phyloP scores from a whole-genome alignment of 1,140 invertebrate species.

The Pachypeltis micranthus region DNA sequence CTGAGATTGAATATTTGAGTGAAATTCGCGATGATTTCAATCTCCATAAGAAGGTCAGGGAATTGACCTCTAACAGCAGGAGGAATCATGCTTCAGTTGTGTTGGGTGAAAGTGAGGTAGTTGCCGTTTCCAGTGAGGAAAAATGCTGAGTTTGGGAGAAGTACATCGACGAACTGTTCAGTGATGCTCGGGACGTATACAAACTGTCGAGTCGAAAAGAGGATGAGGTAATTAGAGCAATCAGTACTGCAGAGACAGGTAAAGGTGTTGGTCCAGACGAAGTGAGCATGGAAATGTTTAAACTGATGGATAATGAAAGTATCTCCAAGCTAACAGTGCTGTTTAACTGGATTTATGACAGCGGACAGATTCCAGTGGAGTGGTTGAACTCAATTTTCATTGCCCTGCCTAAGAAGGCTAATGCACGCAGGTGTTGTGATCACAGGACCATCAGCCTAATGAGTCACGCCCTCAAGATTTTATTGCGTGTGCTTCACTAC shows the following conservation, averaged over 20 bases:
- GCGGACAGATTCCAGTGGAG: constrained; percentile 18
- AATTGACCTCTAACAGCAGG: constrained; percentile 15
- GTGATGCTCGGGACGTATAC: too few relatives aligned
- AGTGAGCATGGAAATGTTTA: constrained; percentile 14
- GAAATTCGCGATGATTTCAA: constrained; percentile 19
- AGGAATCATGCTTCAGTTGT: background rate
- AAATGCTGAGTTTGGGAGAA: constrained; percentile 20
- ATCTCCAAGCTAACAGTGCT: constrained; percentile 6
- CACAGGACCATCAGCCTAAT: too few relatives aligned
- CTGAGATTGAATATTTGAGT: constrained; percentile 15
- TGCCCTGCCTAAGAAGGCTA: too few relatives aligned
- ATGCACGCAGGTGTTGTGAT: too few relatives aligned
- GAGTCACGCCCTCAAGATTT: too few relatives aligned
- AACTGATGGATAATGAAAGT: constrained; percentile 15
- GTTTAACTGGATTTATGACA: constrained; percentile 19
- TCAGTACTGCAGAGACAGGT: constrained; percentile 12
- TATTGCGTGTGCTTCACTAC: too few relatives aligned
- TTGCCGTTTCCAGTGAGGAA: constrained; percentile 5
- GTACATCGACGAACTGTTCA: constrained; percentile 25
- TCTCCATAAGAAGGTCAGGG: constrained; percentile 21
- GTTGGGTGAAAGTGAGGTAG: constrained; percentile 3
- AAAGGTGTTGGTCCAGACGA: constrained; percentile 16
- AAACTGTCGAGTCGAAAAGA: constrained; percentile 18
- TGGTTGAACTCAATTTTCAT: constrained; percentile 18
- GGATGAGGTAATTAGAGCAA: background rate